Conservation (phyloP, 2,888 invertebrate genomes). For the Zygaena filipendulae region DNA sequence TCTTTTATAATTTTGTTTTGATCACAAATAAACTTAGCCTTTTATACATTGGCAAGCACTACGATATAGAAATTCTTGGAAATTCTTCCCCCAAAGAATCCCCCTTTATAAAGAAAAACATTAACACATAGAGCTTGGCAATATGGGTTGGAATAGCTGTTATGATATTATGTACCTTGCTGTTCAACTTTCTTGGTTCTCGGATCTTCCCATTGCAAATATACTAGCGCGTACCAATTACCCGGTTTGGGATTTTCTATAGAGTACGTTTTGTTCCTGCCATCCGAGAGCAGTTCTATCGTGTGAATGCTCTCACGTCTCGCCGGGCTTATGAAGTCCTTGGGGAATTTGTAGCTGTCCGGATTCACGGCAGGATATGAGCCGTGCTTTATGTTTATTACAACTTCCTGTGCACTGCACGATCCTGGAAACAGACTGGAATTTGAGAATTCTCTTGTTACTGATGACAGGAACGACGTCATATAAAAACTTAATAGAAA, state of each 20-base stretch:
- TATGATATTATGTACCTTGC: constrained; percentile 74
- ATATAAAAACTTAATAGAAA: too few species aligned
- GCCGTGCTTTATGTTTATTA: constrained; percentile 80
- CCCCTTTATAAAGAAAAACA: too few species aligned
- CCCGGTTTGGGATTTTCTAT: constrained; percentile 77
- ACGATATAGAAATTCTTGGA: too few species aligned
- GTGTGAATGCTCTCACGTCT: constrained; percentile 60
- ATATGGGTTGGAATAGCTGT: too few species aligned
- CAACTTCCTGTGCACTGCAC: constrained; percentile 71
- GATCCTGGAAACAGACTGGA: constrained; percentile 52
- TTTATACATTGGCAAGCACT: too few species aligned
- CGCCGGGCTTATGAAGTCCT: constrained; percentile 65
- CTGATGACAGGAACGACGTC: background rate
- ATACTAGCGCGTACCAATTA: constrained; percentile 83
- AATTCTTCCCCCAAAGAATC: too few species aligned
- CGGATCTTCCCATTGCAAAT: constrained; percentile 82
- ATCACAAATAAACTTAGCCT: too few species aligned
- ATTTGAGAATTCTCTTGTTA: background rate
- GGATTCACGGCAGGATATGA: constrained; percentile 87
- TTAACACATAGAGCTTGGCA: too few species aligned
- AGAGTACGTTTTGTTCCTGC: constrained; percentile 66
- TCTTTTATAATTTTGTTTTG: too few species aligned
- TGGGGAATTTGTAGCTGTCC: constrained; percentile 81
- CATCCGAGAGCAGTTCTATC: constrained; percentile 71
- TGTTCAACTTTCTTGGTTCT: constrained; percentile 77